Conservation (phyloP, 2,888 invertebrate genomes). For the Athalia rosae region DNA sequence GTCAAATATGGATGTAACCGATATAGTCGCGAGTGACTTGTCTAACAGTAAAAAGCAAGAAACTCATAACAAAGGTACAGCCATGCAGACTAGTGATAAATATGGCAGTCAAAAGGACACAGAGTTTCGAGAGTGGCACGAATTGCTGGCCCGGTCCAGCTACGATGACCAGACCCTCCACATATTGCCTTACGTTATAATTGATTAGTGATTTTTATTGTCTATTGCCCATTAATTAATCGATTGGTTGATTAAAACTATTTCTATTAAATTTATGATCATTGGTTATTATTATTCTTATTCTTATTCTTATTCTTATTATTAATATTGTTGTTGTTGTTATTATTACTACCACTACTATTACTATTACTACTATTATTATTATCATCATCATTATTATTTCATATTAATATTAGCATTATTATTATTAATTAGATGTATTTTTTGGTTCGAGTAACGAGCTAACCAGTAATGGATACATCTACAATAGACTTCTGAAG, state of each 20-base stretch:
- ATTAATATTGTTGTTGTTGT: slow-evolving; percentile 43
- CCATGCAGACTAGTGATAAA: slow-evolving; percentile 49
- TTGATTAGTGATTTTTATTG: slow-evolving; percentile 80
- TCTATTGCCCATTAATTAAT: slow-evolving; percentile 50
- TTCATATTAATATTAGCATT: slow-evolving; percentile 39
- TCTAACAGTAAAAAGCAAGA: slow-evolving; percentile 49
- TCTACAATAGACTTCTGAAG: slow-evolving; percentile 40
- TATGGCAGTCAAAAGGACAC: slow-evolving; percentile 72
- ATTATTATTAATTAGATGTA: slow-evolving; percentile 33
- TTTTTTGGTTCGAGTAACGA: slow-evolving; percentile 34
- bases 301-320: slow-evolving; percentile 51
- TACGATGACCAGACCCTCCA: slow-evolving; percentile 87
- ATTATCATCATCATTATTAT: slow-evolving; percentile 43
- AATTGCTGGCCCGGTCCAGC: slow-evolving; percentile 85
- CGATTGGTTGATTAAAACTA: slow-evolving; percentile 56
- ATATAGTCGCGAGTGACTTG: slow-evolving; percentile 47
- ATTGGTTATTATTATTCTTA: slow-evolving; percentile 58
- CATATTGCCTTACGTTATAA: slow-evolving; percentile 97
- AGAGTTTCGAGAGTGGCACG: slow-evolving; percentile 93
- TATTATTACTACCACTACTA: slow-evolving; percentile 55
- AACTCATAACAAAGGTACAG: slow-evolving; percentile 52
- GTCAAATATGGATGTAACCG: slow-evolving; percentile 24
- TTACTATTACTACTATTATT: slow-evolving; percentile 50
- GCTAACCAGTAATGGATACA: slow-evolving; percentile 29
- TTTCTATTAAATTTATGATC: slow-evolving; percentile 59